Evolutionary conservation across 2,888 invertebrate genomes (phyloP), one percentile per base, ranked within the genome.

Genomic region (Leptothorax acervorum): DNA sequence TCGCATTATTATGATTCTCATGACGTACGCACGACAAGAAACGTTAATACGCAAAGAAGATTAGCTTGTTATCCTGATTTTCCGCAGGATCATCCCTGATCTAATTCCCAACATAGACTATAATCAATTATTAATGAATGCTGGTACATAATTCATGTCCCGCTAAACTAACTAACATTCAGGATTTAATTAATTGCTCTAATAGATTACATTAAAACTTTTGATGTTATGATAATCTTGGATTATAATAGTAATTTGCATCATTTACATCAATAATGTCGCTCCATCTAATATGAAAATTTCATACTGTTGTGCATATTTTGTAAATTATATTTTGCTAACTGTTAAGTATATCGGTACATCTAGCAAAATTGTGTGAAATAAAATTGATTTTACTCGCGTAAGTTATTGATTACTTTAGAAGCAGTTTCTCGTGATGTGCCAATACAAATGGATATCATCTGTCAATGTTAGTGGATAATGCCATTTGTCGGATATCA

Each of bases 61-160:
- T 81, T 73, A 79, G 57, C 55, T 73, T n/a, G 11, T 57, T 75
- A 35, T 35, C 48, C 12, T 48, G 79, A 39, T 81, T 81, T 74
- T 81, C 75, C 28, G 75, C 48, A 35, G 39, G 18, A 81, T 81
- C 79, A 75, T 60, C 23, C 28, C 48, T 39, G 60, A 60, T 74
- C 45, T 48, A 79, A 35, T 73, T 60, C 35, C 57, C 48, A 35
- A 51, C 23, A 48, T 75, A 12, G 35, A 45, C 23, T 45, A 57
- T 45, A 73, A 57, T 42, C 35, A 75, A 62, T 74, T 75, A 81
- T 75, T 81, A 65, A 60, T 48, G 35, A 57, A 73, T 35, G 28
- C 23, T n/a, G 48, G 18, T 51, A 31, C n/a, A 81, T 74, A 81
- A 74, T 81, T 74, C 39, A 48, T 74, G 35, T 81, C 18, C 18